A percentile compares a stretch with the other conserved stretches of the same genome.
phyloP scores from a whole-genome alignment of 2,888 invertebrate species.

The Erebia aethiops region DNA sequence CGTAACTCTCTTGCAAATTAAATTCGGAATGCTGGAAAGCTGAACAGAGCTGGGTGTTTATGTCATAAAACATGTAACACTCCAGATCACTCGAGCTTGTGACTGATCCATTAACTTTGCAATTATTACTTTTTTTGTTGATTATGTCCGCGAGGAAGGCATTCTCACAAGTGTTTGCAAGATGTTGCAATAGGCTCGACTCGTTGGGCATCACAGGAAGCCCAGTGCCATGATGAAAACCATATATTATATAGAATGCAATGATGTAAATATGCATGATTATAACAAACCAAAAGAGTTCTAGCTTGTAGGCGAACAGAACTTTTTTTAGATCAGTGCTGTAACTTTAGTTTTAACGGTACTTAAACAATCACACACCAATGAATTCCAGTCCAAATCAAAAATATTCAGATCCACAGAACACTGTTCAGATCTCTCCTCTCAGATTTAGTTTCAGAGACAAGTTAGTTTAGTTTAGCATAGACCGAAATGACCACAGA shows the following conservation, averaged over 20 bases:
- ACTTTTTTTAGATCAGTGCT: conserved; percentile 2
- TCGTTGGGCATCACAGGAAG: conserved; percentile 49
- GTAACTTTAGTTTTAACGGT: conserved; percentile 16
- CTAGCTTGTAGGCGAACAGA: neutral
- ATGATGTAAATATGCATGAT: conserved; percentile 61
- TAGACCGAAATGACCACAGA: too few species aligned
- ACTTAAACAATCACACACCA: conserved; percentile 2
- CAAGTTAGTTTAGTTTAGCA: too few species aligned
- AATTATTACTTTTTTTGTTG: conserved; percentile 51
- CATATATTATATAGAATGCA: conserved; percentile 58
- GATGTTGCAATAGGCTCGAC: conserved; percentile 43
- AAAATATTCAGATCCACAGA: too few species aligned
- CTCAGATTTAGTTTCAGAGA: too few species aligned
- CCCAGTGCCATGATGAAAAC: conserved; percentile 58
- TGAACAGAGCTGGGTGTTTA: conserved; percentile 64
- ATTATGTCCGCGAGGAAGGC: conserved; percentile 56
- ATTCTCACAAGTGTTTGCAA: conserved; percentile 59
- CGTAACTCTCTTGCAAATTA: conserved; percentile 49
- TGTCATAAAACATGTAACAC: conserved; percentile 72
- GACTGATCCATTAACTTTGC: conserved; percentile 50
- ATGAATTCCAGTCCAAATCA: neutral
- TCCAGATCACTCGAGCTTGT: conserved; percentile 54
- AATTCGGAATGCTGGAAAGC: conserved; percentile 49
- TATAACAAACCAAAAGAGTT: conserved; percentile 4
- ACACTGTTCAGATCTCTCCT: too few species aligned